Evolutionary conservation across 2,888 invertebrate species (phyloP).

Genomic region (Hyalella azteca): DNA sequence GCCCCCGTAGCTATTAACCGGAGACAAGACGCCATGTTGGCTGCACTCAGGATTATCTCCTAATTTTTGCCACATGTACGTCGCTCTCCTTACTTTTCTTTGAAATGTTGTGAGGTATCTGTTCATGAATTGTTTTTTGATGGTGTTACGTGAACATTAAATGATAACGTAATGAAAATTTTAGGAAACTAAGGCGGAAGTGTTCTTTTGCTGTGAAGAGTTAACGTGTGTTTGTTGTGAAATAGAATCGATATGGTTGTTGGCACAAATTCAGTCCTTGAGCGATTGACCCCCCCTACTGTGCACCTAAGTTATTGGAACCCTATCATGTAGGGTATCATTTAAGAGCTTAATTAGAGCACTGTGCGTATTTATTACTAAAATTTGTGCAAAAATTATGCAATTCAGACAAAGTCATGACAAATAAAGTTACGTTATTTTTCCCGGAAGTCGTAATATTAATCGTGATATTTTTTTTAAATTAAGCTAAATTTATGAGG

Average conservation of each 20-base stretch:
- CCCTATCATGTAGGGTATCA: conserved; percentile 57
- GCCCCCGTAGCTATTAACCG: conserved; percentile 59
- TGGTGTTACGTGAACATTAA: conserved; percentile 26
- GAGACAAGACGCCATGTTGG: conserved; percentile 59
- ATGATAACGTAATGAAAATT: background rate
- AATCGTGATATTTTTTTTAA: background rate
- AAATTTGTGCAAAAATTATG: background rate
- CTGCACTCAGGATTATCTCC: conserved; percentile 59
- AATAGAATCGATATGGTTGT: conserved; percentile 59
- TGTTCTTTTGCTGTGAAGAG: conserved; percentile 42
- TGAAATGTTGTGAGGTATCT: background rate
- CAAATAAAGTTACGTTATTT: background rate
- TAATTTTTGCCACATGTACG: conserved; percentile 59
- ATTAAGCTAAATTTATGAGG: too few relatives aligned
- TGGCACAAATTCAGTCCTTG: conserved; percentile 59
- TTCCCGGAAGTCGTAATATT: conserved; percentile 11
- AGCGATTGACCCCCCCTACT: conserved; percentile 57
- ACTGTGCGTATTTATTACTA: conserved; percentile 11
- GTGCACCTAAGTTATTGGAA: conserved; percentile 46
- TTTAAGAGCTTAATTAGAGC: conserved; percentile 51
- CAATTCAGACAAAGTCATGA: too few relatives aligned
- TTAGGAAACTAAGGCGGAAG: conserved; percentile 16
- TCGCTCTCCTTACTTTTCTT: conserved; percentile 41
- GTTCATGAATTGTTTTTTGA: background rate
- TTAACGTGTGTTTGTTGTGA: conserved; percentile 59